A percentile compares a stretch with the other conserved stretches of the same genome.
Evolutionary conservation across 2,888 invertebrate genomes (phyloP).

Genomic region (Xestia c-nigrum): DNA sequence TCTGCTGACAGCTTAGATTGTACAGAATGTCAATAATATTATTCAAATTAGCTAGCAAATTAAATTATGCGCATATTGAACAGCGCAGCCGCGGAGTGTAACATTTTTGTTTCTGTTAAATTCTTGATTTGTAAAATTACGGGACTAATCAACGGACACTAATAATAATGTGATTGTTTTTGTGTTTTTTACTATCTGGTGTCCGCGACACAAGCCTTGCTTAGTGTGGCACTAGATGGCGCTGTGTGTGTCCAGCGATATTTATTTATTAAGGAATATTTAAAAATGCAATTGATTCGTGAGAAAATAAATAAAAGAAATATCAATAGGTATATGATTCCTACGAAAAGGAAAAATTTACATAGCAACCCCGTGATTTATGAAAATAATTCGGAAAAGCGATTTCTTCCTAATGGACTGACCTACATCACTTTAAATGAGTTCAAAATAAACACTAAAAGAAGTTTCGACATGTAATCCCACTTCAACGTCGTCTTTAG

Average conservation of each 20-base stretch:
- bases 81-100: too few relatives aligned
- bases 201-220: too few relatives aligned
- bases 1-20: not conserved
- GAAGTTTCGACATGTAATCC: slow-evolving; percentile 39
- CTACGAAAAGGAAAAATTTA: not conserved
- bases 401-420: slow-evolving; percentile 14
- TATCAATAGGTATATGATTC: not conserved
- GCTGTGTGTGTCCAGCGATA: too few relatives aligned
- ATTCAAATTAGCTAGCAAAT: not conserved
- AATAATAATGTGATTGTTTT: too few relatives aligned
- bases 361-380: slow-evolving; percentile 6
- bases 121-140: too few relatives aligned
- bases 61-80: not conserved
- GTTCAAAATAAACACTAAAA: slow-evolving; percentile 12
- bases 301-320: too few relatives aligned
- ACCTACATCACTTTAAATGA: slow-evolving; percentile 37
- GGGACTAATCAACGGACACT: too few relatives aligned
- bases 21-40: not conserved
- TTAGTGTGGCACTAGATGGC: too few relatives aligned
- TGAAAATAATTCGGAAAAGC: slow-evolving; percentile 2
- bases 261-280: too few relatives aligned
- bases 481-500: slow-evolving; percentile 33
- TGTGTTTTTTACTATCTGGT: too few relatives aligned
- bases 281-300: too few relatives aligned
- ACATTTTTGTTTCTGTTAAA: too few relatives aligned